phyloP scores from a whole-genome alignment of 2,888 invertebrate genomes.

The Hyposoter dolosus region DNA sequence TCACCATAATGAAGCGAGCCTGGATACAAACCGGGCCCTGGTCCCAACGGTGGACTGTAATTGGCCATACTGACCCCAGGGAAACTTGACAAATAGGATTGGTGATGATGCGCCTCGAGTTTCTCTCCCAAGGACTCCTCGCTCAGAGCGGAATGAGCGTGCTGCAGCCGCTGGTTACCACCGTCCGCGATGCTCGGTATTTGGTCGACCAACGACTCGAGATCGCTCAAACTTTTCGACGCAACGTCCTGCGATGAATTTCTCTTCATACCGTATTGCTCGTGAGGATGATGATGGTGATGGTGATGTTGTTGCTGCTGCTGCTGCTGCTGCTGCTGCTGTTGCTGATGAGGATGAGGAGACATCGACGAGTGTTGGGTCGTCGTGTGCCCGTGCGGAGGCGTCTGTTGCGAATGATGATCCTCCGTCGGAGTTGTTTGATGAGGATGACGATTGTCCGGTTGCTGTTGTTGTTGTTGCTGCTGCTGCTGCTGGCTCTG shows the following conservation, averaged over 20 bases:
- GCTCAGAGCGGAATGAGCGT: constrained; percentile 76
- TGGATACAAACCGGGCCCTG: constrained; percentile 77
- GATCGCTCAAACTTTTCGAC: constrained; percentile 94
- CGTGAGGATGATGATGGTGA: constrained; percentile 82
- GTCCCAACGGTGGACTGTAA: constrained; percentile 81
- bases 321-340: constrained; percentile 81
- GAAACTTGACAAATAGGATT: constrained; percentile 75
- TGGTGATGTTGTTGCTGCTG: constrained; percentile 80
- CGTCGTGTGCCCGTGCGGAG: constrained; percentile 82
- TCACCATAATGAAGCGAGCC: constrained; percentile 79
- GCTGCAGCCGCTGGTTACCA: constrained; percentile 80
- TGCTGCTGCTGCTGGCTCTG: constrained; percentile 25
- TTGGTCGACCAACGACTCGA: constrained; percentile 96
- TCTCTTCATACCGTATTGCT: constrained; percentile 82
- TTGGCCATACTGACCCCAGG: constrained; percentile 77
- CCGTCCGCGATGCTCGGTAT: constrained; percentile 95
- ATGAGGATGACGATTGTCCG: constrained; percentile 80
- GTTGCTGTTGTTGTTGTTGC: background rate
- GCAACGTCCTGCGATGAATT: constrained; percentile 89
- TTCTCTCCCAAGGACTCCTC: constrained; percentile 81
- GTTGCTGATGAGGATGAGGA: constrained; percentile 81
- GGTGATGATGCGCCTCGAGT: constrained; percentile 79
- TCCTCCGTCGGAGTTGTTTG: constrained; percentile 82
- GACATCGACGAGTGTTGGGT: constrained; percentile 82
- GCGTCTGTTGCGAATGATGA: constrained; percentile 83